Evolutionary conservation across 2,797 vertebrate genomes (phyloP).

Genomic region (Zalophus californianus): DNA sequence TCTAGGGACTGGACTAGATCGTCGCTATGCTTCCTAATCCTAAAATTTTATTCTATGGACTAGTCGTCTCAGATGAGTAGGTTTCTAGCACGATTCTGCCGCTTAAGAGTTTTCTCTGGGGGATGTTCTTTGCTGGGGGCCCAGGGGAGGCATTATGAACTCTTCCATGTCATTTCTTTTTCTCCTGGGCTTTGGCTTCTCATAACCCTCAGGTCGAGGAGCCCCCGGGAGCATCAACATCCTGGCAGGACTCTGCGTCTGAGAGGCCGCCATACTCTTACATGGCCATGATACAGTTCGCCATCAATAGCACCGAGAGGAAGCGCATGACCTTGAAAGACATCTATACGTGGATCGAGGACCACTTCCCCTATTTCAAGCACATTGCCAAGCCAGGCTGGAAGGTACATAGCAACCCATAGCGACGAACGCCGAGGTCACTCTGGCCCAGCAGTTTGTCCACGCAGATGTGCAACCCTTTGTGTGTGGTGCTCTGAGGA

Average conservation of each 20-base stretch:
- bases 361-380: conserved; percentile 97
- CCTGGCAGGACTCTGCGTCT: conserved; percentile 86
- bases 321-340: conserved; percentile 97
- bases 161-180: neutral
- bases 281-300: conserved; percentile 99
- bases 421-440: neutral
- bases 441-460: neutral
- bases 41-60: neutral
- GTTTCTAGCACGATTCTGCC: neutral
- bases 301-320: conserved; percentile 95
- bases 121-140: neutral
- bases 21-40: neutral
- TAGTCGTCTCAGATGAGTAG: neutral
- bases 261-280: conserved; percentile 97
- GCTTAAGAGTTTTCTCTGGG: neutral
- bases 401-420: conserved; percentile 91
- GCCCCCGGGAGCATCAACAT: conserved; percentile 18
- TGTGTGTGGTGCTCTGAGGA: neutral
- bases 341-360: conserved; percentile 98
- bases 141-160: neutral
- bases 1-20: neutral
- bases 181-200: conserved; percentile 51
- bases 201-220: conserved; percentile 81
- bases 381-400: conserved; percentile 96
- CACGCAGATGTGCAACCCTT: neutral